Base-by-base conservation (phyloP, 1,140 invertebrate species). In the Diabrotica undecimpunctata region DNA sequence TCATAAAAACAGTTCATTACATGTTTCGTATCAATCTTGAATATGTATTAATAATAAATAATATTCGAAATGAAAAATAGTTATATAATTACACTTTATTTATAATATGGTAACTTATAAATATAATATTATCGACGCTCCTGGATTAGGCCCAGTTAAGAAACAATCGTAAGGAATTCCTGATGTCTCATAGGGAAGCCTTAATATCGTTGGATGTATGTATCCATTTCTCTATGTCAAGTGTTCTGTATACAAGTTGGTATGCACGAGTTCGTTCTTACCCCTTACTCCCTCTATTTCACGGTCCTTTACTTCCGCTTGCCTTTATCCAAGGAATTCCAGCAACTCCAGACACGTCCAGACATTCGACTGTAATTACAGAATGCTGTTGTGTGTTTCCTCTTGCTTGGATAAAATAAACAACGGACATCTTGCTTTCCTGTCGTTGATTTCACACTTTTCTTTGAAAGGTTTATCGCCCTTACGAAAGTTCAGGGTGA, bases 181-280 rank as follows among this genome's bases (percentile, higher is more conserved):
- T 64, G 66, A 69, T 68, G 69, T 72, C 72, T 69, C 66, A 70
- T 72, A 66, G 63, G 41, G 68, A 65, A 61, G 66, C 63, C 72
- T 74, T 72, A 74, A 74, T 74, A 74, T 72, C 68, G 66, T 59
- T 64, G 70, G 70, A 74, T 74, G 68, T 68, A 74, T 74, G 71
- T 70, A 70, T 74, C 73, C 70, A 74, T 74, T 74, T 73, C 73
- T 74, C 73, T 71, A 64, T 64, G 73, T 73, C 70, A 70, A 61
- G 62, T 41, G 54, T 50, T 65, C 39, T 66, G 66, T 69, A 66
- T 67, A 67, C 66, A 64, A 51, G 54, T 53, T 61, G 70, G 68
- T 70, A 72, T 72, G 65, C 68, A 67, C 70, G 67, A 69, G 62
- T 72, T 71, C 52, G 56, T 52, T 57, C 66, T 60, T 62, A 66